Conservation (phyloP, 1,140 invertebrate genomes). For the Coenobita brevimanus region DNA sequence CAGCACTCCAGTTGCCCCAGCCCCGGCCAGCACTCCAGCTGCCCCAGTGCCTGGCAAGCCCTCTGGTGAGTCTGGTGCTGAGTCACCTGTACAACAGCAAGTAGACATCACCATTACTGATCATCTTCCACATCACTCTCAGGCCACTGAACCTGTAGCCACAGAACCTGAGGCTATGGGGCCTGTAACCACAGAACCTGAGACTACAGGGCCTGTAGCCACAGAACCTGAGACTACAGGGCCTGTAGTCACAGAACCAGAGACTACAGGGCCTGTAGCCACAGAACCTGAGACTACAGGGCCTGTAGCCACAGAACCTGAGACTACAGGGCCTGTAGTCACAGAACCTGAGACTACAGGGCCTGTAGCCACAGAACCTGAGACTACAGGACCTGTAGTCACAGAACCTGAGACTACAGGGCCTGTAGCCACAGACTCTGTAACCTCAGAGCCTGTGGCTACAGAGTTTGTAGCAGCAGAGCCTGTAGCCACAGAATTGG, state of each 20-base stretch:
- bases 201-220: not conserved
- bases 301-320: not conserved
- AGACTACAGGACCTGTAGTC: not conserved
- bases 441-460: not conserved
- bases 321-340: not conserved
- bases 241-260: too few relatives aligned
- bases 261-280: too few relatives aligned
- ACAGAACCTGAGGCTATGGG: not conserved
- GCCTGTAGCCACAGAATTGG: not conserved
- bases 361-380: not conserved
- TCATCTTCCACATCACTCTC: not conserved
- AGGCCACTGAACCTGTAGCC: not conserved
- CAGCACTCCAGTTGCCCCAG: not conserved
- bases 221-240: not conserved
- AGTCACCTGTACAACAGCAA: too few relatives aligned
- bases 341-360: not conserved
- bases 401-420: too few relatives aligned
- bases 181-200: not conserved
- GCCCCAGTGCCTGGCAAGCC: not conserved
- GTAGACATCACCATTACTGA: not conserved
- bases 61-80: slow-evolving; percentile 14
- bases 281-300: not conserved
- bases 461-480: not conserved
- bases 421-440: not conserved
- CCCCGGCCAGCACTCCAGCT: not conserved